These are phyloP conservation scores for Drosophila vallismaia DNA, from an alignment of 2,888 invertebrate species.

Conservation along the genomic window DNA sequence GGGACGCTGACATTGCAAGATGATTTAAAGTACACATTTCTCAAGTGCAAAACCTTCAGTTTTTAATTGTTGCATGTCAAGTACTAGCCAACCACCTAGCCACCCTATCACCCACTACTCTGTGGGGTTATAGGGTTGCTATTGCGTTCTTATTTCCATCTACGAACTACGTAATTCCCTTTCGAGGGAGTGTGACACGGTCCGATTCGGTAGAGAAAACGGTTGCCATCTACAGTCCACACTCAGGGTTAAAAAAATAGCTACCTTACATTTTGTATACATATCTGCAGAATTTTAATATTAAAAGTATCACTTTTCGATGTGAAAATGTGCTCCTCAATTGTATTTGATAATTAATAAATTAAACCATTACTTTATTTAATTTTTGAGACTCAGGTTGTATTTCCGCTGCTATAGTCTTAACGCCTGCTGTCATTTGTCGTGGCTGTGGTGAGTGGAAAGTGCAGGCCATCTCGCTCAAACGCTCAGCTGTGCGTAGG, in stretches of 20 bases:
- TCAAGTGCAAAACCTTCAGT: slow-evolving; percentile 22
- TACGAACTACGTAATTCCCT: slow-evolving; percentile 34
- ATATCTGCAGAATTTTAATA: no score
- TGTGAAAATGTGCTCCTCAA: neutral
- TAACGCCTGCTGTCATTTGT: slow-evolving; percentile 12
- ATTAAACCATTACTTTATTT: neutral
- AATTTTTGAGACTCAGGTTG: neutral
- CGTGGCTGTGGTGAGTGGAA: slow-evolving; percentile 8
- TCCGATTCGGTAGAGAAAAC: slow-evolving; percentile 10
- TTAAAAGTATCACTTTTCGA: neutral
- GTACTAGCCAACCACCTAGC: no score
- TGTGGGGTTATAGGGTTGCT: slow-evolving; percentile 40
- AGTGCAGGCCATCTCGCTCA: slow-evolving; percentile 11
- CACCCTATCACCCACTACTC: slow-evolving; percentile 5
- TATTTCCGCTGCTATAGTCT: slow-evolving; percentile 3
- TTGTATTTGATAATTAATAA: neutral
- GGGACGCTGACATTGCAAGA: slow-evolving; percentile 24
- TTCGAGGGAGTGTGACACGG: slow-evolving; percentile 25
- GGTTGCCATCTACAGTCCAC: slow-evolving; percentile 28
- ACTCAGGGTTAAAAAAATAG: neutral
- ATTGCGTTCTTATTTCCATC: slow-evolving; percentile 54
- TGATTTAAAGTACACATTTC: slow-evolving; percentile 9
- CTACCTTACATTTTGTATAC: no score
- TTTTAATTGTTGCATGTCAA: slow-evolving; percentile 61
- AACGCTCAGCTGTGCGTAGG: slow-evolving; percentile 72